Conservation (phyloP, 2,888 invertebrate species). For the Bellardia pandia region DNA sequence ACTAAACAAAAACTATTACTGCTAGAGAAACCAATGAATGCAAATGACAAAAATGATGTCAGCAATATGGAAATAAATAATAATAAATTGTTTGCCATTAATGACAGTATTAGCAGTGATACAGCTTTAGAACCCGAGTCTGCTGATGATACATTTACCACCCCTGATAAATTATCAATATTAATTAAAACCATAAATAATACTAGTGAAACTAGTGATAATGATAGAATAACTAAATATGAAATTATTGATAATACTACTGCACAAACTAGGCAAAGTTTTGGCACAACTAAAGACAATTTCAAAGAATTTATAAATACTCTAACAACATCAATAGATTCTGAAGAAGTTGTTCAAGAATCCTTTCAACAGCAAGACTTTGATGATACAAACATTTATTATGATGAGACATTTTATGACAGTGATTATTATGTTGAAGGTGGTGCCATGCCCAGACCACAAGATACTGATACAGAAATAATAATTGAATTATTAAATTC, state of each 20-base stretch:
- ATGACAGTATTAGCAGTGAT: constrained; percentile 14
- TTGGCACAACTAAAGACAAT: not conserved
- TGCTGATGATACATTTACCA: constrained; percentile 31
- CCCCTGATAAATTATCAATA: constrained; percentile 44
- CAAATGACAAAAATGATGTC: constrained; percentile 11
- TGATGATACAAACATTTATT: constrained; percentile 27
- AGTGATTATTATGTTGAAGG: constrained; percentile 54
- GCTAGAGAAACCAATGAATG: not conserved
- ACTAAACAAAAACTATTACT: constrained; percentile 23
- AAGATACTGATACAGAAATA: not conserved
- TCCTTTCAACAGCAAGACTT: not conserved
- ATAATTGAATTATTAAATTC: constrained; percentile 31
- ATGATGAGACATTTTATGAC: constrained; percentile 56
- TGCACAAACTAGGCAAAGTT: not conserved
- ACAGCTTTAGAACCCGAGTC: not conserved
- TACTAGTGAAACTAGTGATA: constrained; percentile 9
- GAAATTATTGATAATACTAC: constrained; percentile 33
- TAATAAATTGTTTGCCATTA: constrained; percentile 56
- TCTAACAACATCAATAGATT: not conserved
- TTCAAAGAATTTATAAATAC: constrained; percentile 9
- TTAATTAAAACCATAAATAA: constrained; percentile 49
- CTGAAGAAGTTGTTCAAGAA: not conserved
- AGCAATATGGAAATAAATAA: constrained; percentile 47
- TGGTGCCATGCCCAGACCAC: constrained; percentile 4
- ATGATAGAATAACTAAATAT: constrained; percentile 29